A percentile compares a stretch with the other conserved stretches of the same genome.
These are phyloP conservation scores for Aegotheles bennettii DNA, from an alignment of 2,113 vertebrate genomes.

Conservation along the genomic window DNA sequence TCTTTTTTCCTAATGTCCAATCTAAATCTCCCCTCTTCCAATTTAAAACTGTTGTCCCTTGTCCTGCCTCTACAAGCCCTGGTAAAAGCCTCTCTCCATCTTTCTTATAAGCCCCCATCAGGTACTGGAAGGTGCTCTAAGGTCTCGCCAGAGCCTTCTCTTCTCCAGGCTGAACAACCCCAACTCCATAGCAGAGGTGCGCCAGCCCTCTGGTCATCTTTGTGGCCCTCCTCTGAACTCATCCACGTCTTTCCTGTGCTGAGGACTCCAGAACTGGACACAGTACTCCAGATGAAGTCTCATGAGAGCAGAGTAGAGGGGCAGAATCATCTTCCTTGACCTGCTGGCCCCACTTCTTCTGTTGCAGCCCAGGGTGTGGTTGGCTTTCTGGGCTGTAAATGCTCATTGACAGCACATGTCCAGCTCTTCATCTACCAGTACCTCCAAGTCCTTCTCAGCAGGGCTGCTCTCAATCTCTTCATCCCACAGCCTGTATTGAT, in stretches of 20 bases:
- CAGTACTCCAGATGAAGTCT: background rate
- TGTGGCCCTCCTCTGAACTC: background rate
- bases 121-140: fast-evolving
- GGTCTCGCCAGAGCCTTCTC: background rate
- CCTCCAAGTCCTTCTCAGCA: fast-evolving
- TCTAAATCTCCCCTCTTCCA: background rate
- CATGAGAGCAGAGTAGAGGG: background rate
- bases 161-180: background rate
- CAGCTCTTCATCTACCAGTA: no score
- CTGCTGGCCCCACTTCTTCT: background rate
- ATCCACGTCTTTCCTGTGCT: fast-evolving
- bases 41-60: background rate
- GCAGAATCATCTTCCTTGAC: fast-evolving
- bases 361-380: background rate
- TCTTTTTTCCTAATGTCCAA: background rate
- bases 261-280: fast-evolving
- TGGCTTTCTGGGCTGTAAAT: background rate
- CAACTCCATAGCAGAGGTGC: background rate
- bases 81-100: background rate
- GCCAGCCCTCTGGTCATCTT: background rate
- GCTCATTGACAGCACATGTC: fast-evolving
- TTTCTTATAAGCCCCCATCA: background rate
- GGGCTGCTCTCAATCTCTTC: background rate
- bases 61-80: background rate
- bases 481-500: no score